Conservation (phyloP, 2,113 vertebrate genomes). For the Oenanthe oenanthe region DNA sequence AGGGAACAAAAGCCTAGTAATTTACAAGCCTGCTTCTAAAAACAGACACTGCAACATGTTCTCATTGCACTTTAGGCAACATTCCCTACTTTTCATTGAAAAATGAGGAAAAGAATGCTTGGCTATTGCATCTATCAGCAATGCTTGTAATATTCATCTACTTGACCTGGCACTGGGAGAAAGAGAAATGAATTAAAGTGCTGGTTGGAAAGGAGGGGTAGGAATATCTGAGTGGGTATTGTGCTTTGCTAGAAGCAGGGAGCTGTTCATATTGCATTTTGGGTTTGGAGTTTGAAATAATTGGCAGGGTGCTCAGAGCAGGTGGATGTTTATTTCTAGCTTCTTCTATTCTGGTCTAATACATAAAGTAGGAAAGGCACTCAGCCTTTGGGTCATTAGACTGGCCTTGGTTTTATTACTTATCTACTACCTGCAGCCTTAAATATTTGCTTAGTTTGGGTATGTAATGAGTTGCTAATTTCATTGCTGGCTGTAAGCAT, state of each 20-base stretch:
- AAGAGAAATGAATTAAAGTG: constrained; percentile 20
- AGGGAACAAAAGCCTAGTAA: background rate
- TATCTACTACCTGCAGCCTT: background rate
- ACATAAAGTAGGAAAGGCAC: constrained; percentile 25
- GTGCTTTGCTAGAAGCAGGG: constrained; percentile 4
- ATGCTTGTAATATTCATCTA: constrained; percentile 5
- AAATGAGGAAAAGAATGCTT: constrained; percentile 7
- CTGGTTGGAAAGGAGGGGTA: background rate
- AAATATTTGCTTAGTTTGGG: background rate
- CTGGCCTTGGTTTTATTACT: constrained; percentile 18
- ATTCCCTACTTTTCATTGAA: background rate
- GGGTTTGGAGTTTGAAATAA: constrained; percentile 38
- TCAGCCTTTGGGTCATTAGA: background rate
- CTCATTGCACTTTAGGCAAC: constrained; percentile 1
- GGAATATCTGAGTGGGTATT: background rate
- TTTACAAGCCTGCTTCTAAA: constrained; percentile 11
- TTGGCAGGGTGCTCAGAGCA: constrained; percentile 42
- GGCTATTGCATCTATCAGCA: constrained; percentile 19
- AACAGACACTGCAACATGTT: background rate
- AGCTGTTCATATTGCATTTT: constrained; percentile 28
- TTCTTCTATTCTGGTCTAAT: constrained; percentile 22
- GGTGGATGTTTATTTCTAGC: constrained; percentile 44
- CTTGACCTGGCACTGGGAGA: background rate
- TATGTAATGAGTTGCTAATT: background rate
- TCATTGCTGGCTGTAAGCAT: constrained; percentile 9